Percentiles rank a stretch among this genome's conserved stretches.
These are phyloP conservation scores for Serilophus lunatus DNA, from an alignment of 2,113 vertebrate genomes.

Conservation along the genomic window DNA sequence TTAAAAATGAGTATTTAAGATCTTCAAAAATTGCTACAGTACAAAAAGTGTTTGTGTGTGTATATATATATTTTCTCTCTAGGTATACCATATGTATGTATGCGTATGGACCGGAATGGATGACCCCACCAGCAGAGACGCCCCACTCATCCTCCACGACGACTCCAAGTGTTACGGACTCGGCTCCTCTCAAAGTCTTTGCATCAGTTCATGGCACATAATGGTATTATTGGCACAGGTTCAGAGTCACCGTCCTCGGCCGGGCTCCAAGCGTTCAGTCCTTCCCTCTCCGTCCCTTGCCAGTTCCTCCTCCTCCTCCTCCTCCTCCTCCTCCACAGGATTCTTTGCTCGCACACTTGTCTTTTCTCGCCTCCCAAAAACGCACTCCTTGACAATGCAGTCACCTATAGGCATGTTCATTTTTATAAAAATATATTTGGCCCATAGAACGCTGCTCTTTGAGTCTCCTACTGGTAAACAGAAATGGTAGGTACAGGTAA, in stretches of 20 bases:
- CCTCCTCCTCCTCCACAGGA: neutral
- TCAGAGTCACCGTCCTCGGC: slow-evolving; percentile 83
- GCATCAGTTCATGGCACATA: slow-evolving; percentile 94
- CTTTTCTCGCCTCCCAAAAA: slow-evolving; percentile 52
- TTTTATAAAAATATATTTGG: slow-evolving; percentile 99
- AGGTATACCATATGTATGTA: slow-evolving; percentile 64
- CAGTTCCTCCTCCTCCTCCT: neutral
- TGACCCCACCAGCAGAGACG: slow-evolving; percentile 65
- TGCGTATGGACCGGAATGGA: slow-evolving; percentile 67
- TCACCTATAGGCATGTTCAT: slow-evolving; percentile 75
- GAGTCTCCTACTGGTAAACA: slow-evolving; percentile 83
- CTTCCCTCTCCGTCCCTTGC: neutral
- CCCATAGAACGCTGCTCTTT: slow-evolving; percentile 82
- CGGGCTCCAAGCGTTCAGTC: slow-evolving; percentile 54
- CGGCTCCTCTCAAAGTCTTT: slow-evolving; percentile 60
- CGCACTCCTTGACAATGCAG: slow-evolving; percentile 53
- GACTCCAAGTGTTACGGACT: neutral
- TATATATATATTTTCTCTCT: slow-evolving; percentile 65
- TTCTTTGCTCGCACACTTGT: neutral
- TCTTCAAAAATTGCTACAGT: slow-evolving; percentile 81
- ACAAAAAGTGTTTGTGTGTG: slow-evolving; percentile 70
- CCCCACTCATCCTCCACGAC: slow-evolving; percentile 48
- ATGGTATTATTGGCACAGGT: slow-evolving; percentile 99
- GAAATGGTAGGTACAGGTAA: slow-evolving; percentile 78
- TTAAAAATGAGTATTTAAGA: slow-evolving; percentile 77